phyloP scores from a whole-genome alignment of 2,888 invertebrate genomes.

The Mayetiola destructor region DNA sequence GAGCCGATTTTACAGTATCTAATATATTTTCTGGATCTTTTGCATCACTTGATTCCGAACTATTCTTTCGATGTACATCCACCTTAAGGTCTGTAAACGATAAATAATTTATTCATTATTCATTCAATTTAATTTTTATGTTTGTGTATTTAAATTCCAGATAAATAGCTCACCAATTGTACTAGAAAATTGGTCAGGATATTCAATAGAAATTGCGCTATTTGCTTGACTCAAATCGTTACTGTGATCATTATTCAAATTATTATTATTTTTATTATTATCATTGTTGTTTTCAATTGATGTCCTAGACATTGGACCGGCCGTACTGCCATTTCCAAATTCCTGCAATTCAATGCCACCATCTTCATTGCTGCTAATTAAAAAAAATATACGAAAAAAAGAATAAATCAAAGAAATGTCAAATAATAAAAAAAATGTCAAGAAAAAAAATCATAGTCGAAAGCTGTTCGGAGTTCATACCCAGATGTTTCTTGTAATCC shows the following conservation, averaged over 20 bases:
- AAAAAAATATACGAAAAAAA: constrained; percentile 18
- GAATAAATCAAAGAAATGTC: too few relatives aligned
- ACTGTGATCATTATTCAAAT: constrained; percentile 35
- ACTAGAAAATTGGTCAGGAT: constrained; percentile 42
- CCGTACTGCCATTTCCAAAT: constrained; percentile 37
- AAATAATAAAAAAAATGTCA: neutral
- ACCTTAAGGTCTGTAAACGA: constrained; percentile 62
- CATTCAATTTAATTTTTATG: neutral
- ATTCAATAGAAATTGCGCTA: constrained; percentile 31
- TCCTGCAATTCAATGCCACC: constrained; percentile 74
- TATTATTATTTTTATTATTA: neutral
- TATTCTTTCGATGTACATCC: constrained; percentile 83
- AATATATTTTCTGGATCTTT: constrained; percentile 36
- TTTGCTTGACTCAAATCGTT: constrained; percentile 34
- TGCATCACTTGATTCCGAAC: constrained; percentile 67
- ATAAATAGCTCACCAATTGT: constrained; percentile 44
- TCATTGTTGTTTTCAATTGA: constrained; percentile 41
- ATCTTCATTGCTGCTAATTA: constrained; percentile 62
- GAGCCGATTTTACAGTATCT: constrained; percentile 31
- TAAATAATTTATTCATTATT: neutral
- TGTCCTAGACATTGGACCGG: constrained; percentile 47
- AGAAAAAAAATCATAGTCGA: constrained; percentile 26
- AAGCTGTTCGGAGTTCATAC: constrained; percentile 29
- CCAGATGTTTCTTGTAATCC: constrained; percentile 34
- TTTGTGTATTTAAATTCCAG: neutral